These are phyloP conservation scores for Papilio aristodemus DNA, from an alignment of 1,140 invertebrate species.

Conservation along the genomic window DNA sequence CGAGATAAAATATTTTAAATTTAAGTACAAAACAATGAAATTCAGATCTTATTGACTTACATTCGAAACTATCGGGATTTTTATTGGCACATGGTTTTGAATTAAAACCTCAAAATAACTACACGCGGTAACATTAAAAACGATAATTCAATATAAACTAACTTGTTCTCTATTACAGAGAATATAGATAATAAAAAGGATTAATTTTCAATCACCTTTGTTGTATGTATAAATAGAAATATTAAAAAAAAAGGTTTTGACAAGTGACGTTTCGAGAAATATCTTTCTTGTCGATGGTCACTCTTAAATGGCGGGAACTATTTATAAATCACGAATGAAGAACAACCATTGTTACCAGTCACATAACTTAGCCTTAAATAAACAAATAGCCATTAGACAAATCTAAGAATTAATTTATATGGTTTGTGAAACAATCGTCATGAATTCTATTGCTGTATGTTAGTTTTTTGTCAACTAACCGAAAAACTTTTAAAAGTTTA, in stretches of 20 bases:
- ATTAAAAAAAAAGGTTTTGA: not conserved
- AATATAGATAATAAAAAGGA: not conserved
- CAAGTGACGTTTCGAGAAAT: not conserved
- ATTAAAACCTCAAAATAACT: not conserved
- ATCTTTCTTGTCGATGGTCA: slow-evolving; percentile 3
- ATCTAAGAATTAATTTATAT: slow-evolving; percentile 34
- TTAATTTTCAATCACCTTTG: not conserved
- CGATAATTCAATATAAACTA: not conserved
- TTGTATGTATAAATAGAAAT: not conserved
- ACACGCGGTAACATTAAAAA: slow-evolving; percentile 3
- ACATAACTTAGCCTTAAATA: too few species aligned
- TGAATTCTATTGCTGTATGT: not conserved
- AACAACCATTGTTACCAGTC: slow-evolving; percentile 4
- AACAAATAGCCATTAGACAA: slow-evolving; percentile 44
- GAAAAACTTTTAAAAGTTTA: too few species aligned
- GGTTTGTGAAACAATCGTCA: too few species aligned
- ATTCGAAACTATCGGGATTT: not conserved
- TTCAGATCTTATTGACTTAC: not conserved
- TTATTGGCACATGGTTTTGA: not conserved
- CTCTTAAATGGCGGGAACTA: not conserved
- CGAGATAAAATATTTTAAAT: not conserved
- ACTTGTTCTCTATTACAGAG: not conserved
- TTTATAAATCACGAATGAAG: not conserved
- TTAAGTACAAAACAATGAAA: slow-evolving; percentile 6
- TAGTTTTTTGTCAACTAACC: not conserved